A percentile compares a stretch with the other conserved stretches of the same genome.
Conservation (phyloP, 2,797 vertebrate species). For the Danio aesculapii region DNA sequence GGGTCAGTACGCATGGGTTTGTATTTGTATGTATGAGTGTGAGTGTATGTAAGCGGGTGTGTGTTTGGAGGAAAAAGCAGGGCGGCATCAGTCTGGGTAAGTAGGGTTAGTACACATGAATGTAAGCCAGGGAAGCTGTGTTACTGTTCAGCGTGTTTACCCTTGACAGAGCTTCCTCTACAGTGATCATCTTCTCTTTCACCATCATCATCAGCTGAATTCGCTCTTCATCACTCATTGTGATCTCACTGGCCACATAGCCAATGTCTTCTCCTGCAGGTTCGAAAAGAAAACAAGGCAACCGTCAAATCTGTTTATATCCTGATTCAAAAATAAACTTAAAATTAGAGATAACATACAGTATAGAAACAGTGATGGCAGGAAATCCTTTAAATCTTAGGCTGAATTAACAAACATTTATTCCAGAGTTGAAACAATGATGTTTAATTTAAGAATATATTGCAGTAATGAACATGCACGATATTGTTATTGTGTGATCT, state of each 20-base stretch:
- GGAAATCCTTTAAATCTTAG: too few relatives aligned
- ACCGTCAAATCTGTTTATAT: constrained; percentile 18
- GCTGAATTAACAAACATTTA: too few relatives aligned
- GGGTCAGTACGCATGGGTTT: constrained; percentile 62
- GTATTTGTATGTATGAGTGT: constrained; percentile 43
- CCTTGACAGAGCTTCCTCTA: constrained; percentile 96
- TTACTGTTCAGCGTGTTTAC: constrained; percentile 77
- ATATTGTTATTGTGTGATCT: too few relatives aligned
- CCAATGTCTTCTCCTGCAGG: constrained; percentile 93
- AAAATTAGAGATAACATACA: neutral
- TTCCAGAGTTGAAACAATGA: too few relatives aligned
- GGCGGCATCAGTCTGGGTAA: constrained; percentile 74
- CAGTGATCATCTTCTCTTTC: constrained; percentile 99
- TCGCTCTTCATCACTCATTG: constrained; percentile 97
- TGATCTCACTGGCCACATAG: constrained; percentile 97
- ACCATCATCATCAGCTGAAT: constrained; percentile 99
- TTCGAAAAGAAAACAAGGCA: neutral
- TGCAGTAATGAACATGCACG: too few relatives aligned
- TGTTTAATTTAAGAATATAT: too few relatives aligned
- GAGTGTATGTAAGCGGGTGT: constrained; percentile 23
- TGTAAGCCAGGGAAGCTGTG: constrained; percentile 8
- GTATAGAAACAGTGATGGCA: too few relatives aligned
- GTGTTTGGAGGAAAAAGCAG: constrained; percentile 46
- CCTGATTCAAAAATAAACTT: too few relatives aligned
- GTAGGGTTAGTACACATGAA: constrained; percentile 77